phyloP scores from a whole-genome alignment of 2,888 invertebrate genomes.

The Hirtodrosophila histrioides region DNA sequence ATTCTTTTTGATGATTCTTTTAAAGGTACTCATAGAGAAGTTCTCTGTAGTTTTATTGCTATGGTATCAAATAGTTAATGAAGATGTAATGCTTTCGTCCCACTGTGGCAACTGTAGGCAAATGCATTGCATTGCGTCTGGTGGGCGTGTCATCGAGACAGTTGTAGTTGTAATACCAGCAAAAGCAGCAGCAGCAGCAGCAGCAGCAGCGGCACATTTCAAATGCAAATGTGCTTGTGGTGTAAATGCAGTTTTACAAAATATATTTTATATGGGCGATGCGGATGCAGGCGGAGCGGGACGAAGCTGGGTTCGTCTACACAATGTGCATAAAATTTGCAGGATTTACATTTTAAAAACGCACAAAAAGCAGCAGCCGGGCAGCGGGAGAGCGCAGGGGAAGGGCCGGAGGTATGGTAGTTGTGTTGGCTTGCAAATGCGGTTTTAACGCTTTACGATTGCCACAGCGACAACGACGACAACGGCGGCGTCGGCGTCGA shows the following conservation, averaged over 20 bases:
- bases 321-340: constrained; percentile 74
- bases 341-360: constrained; percentile 76
- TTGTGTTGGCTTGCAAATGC: constrained; percentile 58
- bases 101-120: constrained; percentile 40
- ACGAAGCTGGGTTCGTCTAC: constrained; percentile 33
- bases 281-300: constrained; percentile 10
- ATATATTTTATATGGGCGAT: constrained; percentile 68
- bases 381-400: background rate
- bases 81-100: constrained; percentile 5
- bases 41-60: too few species aligned
- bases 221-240: constrained; percentile 79
- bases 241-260: constrained; percentile 79
- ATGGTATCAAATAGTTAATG: background rate
- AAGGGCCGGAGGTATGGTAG: background rate
- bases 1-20: too few species aligned
- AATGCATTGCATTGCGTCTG: constrained; percentile 36
- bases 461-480: constrained; percentile 9
- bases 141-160: constrained; percentile 58
- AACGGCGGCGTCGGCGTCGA: too few species aligned
- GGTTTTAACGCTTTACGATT: constrained; percentile 70
- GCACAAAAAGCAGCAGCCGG: constrained; percentile 46
- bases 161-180: constrained; percentile 58
- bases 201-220: constrained; percentile 55
- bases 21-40: too few species aligned
- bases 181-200: constrained; percentile 27